Conservation (phyloP, 2,797 vertebrate genomes). For the Brachymystax lenok region DNA sequence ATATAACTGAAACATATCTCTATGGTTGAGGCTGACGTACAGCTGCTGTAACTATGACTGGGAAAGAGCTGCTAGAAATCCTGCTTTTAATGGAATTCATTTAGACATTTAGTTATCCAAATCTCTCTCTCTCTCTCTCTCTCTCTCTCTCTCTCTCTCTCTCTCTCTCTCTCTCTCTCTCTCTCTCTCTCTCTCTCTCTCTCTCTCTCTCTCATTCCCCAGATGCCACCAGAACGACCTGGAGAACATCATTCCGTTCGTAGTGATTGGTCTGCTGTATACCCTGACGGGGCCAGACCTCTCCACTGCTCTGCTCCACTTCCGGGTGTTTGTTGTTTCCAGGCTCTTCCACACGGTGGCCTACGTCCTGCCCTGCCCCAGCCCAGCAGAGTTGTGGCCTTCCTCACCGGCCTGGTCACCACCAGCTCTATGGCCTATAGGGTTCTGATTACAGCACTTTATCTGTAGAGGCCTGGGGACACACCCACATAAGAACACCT, state of each 20-base stretch:
- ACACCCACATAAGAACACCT: no score
- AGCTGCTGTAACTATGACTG: no score
- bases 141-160: no score
- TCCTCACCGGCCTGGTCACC: conserved; percentile 60
- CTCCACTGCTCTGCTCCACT: conserved; percentile 82
- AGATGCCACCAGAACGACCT: conserved; percentile 92
- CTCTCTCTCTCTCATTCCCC: neutral
- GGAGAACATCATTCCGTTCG: conserved; percentile 89
- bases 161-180: conserved; percentile 42
- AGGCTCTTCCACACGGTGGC: conserved; percentile 82
- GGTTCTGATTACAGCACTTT: conserved; percentile 60
- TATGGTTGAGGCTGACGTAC: no score
- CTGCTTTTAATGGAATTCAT: no score
- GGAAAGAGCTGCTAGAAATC: no score
- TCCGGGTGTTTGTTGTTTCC: conserved; percentile 80
- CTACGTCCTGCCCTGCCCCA: conserved; percentile 83
- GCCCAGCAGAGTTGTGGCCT: conserved; percentile 78
- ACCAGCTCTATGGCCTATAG: conserved; percentile 85
- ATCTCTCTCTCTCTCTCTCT: no score
- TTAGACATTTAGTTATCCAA: no score
- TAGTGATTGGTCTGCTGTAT: conserved; percentile 87
- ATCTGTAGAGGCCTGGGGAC: conserved; percentile 60
- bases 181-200: neutral
- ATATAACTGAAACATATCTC: no score
- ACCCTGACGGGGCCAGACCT: conserved; percentile 79